A percentile compares a stretch with the other conserved stretches of the same genome.
Conservation (phyloP, 2,888 invertebrate genomes). For the Melanostoma mellinum region DNA sequence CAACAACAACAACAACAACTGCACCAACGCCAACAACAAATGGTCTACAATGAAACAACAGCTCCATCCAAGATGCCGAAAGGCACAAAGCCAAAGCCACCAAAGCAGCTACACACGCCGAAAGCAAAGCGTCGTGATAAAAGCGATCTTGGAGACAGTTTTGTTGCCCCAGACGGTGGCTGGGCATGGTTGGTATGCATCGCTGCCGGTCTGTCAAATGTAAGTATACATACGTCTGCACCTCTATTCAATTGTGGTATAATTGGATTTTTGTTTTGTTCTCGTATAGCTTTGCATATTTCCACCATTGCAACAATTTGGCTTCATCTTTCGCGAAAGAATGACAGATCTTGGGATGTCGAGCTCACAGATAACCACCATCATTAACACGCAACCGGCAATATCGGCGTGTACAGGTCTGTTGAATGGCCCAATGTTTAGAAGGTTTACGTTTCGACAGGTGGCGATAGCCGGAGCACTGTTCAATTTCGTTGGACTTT, state of each 20-base stretch:
- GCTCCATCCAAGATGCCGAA: conserved; percentile 44
- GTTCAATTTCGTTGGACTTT: conserved; percentile 84
- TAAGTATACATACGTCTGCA: conserved; percentile 82
- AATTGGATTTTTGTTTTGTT: conserved; percentile 75
- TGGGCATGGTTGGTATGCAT: conserved; percentile 89
- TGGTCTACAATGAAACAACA: conserved; percentile 61
- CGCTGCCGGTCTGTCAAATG: conserved; percentile 88
- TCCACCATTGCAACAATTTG: conserved; percentile 88
- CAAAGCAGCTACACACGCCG: conserved; percentile 38
- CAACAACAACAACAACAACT: conserved; percentile 26
- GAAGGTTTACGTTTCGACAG: conserved; percentile 87
- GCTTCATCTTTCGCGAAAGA: conserved; percentile 87
- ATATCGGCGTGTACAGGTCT: conserved; percentile 87
- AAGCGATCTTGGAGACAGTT: conserved; percentile 82
- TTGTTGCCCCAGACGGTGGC: conserved; percentile 89
- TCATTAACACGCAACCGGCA: conserved; percentile 88
- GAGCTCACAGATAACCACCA: conserved; percentile 87
- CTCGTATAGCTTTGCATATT: conserved; percentile 85
- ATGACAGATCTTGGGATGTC: conserved; percentile 85
- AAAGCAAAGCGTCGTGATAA: conserved; percentile 81
- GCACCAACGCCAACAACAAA: conserved; percentile 30
- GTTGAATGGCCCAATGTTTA: conserved; percentile 88
- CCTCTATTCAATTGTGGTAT: conserved; percentile 2
- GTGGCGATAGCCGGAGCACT: conserved; percentile 86
- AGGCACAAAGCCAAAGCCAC: conserved; percentile 16